Evolutionary conservation across 30 jellyfish, hydroid and myxozoan species (phyloP).

Genomic region (Pseudorhiza aurosa): DNA sequence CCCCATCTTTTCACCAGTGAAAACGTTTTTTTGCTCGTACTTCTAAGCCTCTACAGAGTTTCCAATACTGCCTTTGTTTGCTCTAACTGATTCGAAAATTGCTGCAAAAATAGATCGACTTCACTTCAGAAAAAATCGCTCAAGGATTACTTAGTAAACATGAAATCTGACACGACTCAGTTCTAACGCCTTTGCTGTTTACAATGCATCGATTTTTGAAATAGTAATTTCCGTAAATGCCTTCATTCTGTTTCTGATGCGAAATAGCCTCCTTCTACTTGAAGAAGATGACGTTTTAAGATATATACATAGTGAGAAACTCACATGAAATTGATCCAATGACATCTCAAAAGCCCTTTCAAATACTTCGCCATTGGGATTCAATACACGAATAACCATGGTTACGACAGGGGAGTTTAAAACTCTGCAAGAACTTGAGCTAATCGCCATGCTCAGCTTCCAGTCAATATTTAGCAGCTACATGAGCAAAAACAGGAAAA

Average conservation of each 20-base stretch:
- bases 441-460: slow-evolving; percentile 78
- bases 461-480: slow-evolving; percentile 70
- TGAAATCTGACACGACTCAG: too few species aligned
- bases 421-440: slow-evolving; percentile 71
- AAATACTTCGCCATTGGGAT: slow-evolving; percentile 36
- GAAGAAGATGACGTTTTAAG: not conserved
- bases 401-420: slow-evolving; percentile 67
- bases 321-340: slow-evolving; percentile 63
- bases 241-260: not conserved
- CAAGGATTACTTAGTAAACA: too few species aligned
- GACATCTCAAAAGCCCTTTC: slow-evolving; percentile 63
- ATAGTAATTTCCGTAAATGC: not conserved
- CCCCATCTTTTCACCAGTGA: not conserved
- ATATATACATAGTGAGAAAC: not conserved
- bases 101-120: not conserved
- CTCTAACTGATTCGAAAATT: slow-evolving; percentile 14
- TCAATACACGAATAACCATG: slow-evolving; percentile 34
- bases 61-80: slow-evolving; percentile 12
- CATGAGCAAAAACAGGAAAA: too few species aligned
- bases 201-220: too few species aligned
- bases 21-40: not conserved
- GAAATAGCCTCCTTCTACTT: not conserved
- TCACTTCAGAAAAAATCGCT: too few species aligned
- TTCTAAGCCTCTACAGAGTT: not conserved
- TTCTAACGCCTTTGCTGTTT: too few species aligned